Conservation (phyloP, 1,140 invertebrate species). For the Aphidius gifuensis region DNA sequence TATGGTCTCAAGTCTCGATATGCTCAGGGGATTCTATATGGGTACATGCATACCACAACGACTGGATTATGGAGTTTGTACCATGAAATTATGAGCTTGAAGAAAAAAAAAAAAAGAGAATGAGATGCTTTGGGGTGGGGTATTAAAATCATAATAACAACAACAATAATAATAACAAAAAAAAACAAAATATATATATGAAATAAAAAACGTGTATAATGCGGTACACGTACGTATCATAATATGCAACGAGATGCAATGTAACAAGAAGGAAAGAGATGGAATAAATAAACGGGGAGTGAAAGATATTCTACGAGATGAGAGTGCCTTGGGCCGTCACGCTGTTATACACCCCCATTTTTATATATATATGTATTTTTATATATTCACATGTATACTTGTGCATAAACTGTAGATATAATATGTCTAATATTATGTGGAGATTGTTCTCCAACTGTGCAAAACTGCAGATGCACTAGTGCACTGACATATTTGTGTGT, state of each 20-base stretch:
- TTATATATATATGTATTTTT: slow-evolving; percentile 13
- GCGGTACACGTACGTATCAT: slow-evolving; percentile 37
- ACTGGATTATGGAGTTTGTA: slow-evolving; percentile 50
- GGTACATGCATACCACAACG: slow-evolving; percentile 37
- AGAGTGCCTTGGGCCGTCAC: slow-evolving; percentile 39
- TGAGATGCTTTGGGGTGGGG: no score
- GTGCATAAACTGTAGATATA: no score
- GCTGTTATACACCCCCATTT: slow-evolving; percentile 33
- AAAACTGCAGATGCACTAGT: no score
- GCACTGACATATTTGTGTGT: no score
- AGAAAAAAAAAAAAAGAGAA: no score
- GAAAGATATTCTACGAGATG: slow-evolving; percentile 35
- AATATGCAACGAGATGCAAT: slow-evolving; percentile 32
- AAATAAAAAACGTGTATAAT: slow-evolving; percentile 31
- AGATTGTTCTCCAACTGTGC: no score
- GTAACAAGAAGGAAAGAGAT: slow-evolving; percentile 25
- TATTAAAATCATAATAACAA: no score
- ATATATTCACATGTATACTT: no score
- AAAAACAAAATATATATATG: neutral
- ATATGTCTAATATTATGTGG: no score
- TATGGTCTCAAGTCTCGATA: slow-evolving; percentile 12
- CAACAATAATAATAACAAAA: neutral
- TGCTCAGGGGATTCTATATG: slow-evolving; percentile 27
- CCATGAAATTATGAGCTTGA: slow-evolving; percentile 40
- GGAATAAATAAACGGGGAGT: slow-evolving; percentile 27